These are phyloP conservation scores for Carpatolechia fugitivella DNA, from an alignment of 2,888 invertebrate species.

Conservation along the genomic window DNA sequence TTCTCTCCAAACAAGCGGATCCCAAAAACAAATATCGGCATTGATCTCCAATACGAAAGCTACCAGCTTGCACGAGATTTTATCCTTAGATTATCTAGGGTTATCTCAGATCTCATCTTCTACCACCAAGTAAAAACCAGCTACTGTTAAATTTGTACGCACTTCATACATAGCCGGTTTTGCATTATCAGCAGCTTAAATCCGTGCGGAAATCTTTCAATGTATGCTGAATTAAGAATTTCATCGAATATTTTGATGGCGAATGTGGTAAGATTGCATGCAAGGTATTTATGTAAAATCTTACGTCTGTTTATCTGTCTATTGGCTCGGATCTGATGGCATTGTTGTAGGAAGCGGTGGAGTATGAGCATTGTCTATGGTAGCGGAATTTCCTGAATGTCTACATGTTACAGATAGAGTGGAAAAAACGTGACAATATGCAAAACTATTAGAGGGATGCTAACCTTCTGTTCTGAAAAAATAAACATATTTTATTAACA, in stretches of 20 bases:
- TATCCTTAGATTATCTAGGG: conserved; percentile 68
- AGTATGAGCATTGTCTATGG: conserved; percentile 12
- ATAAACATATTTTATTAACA: too few species aligned
- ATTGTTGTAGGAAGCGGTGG: conserved; percentile 27
- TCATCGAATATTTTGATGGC: not conserved
- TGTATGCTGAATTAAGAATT: conserved; percentile 20
- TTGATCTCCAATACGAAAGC: conserved; percentile 51
- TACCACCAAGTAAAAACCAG: not conserved
- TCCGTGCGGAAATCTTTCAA: conserved; percentile 21
- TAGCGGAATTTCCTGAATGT: not conserved
- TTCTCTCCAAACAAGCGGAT: not conserved
- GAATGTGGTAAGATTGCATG: conserved; percentile 37
- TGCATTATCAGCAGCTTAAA: not conserved
- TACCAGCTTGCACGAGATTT: conserved; percentile 60
- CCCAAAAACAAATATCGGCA: conserved; percentile 28
- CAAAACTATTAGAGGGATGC: not conserved
- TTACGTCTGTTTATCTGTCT: conserved; percentile 30
- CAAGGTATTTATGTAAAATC: conserved; percentile 67
- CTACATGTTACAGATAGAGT: not conserved
- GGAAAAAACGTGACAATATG: not conserved
- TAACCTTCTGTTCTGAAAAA: too few species aligned
- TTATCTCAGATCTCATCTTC: conserved; percentile 58
- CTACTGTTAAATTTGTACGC: not conserved
- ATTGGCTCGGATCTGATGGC: conserved; percentile 18
- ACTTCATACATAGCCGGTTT: not conserved